Evolutionary conservation across 2,888 invertebrate genomes (phyloP).

Genomic region (Trissonchulus latispiculum): DNA sequence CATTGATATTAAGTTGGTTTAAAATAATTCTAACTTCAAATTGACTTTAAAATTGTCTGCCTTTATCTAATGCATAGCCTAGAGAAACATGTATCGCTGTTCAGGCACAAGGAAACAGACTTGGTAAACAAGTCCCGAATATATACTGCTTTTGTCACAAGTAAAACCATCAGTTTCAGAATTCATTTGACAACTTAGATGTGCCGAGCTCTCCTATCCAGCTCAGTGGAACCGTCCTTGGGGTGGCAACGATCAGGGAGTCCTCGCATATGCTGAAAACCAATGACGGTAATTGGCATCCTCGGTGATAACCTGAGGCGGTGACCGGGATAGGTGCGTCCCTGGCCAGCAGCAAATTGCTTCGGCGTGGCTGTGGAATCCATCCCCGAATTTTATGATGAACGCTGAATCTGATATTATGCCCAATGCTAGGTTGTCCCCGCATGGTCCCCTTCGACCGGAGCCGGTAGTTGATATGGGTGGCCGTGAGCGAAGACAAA

Average conservation of each 20-base stretch:
- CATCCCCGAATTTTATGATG: not conserved
- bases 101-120: too few species aligned
- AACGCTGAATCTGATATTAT: not conserved
- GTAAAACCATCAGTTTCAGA: too few species aligned
- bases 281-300: not conserved
- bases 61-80: too few species aligned
- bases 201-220: not conserved
- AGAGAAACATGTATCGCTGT: too few species aligned
- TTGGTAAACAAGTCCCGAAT: too few species aligned
- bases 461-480: not conserved
- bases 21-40: too few species aligned
- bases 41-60: too few species aligned
- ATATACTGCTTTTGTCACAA: too few species aligned
- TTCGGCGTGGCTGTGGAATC: not conserved
- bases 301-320: not conserved
- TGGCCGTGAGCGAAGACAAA: not conserved
- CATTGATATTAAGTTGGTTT: too few species aligned
- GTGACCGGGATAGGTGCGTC: not conserved
- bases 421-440: not conserved
- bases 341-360: not conserved
- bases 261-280: not conserved
- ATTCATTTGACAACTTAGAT: too few species aligned
- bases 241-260: not conserved
- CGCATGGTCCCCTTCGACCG: not conserved
- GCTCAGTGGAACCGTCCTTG: not conserved